A percentile compares a stretch with the other conserved stretches of the same genome.
Evolutionary conservation across 2,888 invertebrate species (phyloP).

Genomic region (Nymphalis urticae): DNA sequence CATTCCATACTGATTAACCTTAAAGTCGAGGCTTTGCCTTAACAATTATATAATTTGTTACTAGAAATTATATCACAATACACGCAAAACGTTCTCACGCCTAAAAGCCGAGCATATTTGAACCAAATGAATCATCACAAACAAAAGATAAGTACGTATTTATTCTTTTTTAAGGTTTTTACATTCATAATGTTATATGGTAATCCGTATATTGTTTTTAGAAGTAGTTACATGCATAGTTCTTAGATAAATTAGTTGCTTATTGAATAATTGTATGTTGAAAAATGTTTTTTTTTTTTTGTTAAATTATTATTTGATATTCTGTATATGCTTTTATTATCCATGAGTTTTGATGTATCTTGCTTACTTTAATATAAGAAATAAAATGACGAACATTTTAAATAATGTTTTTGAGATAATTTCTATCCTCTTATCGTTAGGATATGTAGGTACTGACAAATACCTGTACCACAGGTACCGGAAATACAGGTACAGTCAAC

Average conservation of each 20-base stretch:
- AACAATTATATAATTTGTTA: constrained; percentile 3
- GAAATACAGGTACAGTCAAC: too few relatives aligned
- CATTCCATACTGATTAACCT: constrained; percentile 26
- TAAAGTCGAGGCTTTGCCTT: neutral
- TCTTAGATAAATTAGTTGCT: neutral
- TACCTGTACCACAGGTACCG: too few relatives aligned
- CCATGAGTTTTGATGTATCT: too few relatives aligned
- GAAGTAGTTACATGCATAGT: neutral
- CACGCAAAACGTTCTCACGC: constrained; percentile 30
- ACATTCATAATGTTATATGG: constrained; percentile 7
- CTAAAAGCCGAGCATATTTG: constrained; percentile 30
- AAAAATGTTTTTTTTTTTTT: neutral
- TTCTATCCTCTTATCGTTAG: too few relatives aligned
- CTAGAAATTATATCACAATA: neutral
- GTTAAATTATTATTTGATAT: too few relatives aligned
- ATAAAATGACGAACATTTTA: too few relatives aligned
- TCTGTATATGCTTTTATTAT: too few relatives aligned
- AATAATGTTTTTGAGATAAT: too few relatives aligned
- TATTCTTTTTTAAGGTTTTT: constrained; percentile 25
- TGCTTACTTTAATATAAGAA: too few relatives aligned
- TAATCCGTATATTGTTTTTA: constrained; percentile 11
- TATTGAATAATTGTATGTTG: neutral
- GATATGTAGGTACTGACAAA: too few relatives aligned
- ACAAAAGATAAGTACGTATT: constrained; percentile 23
- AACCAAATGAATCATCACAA: constrained; percentile 34